Evolutionary conservation across 2,113 vertebrate species (phyloP).

Genomic region (Muntiacus reevesi): DNA sequence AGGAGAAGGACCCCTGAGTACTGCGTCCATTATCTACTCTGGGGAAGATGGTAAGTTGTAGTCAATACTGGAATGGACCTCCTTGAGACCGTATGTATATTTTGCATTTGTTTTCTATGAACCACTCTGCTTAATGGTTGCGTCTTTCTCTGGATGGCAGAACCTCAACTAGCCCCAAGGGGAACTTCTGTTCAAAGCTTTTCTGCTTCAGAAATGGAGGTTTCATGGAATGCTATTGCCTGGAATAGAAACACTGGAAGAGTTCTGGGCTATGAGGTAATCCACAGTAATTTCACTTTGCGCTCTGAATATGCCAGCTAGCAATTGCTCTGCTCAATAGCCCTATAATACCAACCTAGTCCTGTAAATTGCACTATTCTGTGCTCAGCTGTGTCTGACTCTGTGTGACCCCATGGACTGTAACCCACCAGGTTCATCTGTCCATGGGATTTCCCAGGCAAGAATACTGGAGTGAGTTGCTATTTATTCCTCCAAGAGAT

Average conservation of each 20-base stretch:
- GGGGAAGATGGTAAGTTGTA: conserved; percentile 86
- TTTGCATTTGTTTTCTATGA: background rate
- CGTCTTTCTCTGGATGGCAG: conserved; percentile 72
- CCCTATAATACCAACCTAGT: background rate
- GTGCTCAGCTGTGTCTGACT: background rate
- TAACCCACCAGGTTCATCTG: background rate
- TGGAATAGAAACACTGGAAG: conserved; percentile 82
- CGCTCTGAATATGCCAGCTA: background rate
- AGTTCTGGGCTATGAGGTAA: conserved; percentile 91
- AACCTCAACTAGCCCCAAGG: conserved; percentile 84
- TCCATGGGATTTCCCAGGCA: background rate
- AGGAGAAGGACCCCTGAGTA: conserved; percentile 88
- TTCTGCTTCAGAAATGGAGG: conserved; percentile 87
- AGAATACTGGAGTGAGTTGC: background rate
- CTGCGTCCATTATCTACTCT: conserved; percentile 81
- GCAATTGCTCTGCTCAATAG: background rate
- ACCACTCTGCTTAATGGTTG: background rate
- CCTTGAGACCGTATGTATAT: background rate
- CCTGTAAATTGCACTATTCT: background rate
- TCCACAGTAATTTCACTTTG: background rate
- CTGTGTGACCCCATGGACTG: background rate
- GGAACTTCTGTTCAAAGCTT: conserved; percentile 80
- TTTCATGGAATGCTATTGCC: conserved; percentile 88
- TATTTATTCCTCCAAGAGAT: background rate
- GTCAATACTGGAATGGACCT: background rate